A percentile compares a stretch with the other conserved stretches of the same genome.
Evolutionary conservation across 2,888 invertebrate genomes (phyloP).

Genomic region (Cephus pulcher): DNA sequence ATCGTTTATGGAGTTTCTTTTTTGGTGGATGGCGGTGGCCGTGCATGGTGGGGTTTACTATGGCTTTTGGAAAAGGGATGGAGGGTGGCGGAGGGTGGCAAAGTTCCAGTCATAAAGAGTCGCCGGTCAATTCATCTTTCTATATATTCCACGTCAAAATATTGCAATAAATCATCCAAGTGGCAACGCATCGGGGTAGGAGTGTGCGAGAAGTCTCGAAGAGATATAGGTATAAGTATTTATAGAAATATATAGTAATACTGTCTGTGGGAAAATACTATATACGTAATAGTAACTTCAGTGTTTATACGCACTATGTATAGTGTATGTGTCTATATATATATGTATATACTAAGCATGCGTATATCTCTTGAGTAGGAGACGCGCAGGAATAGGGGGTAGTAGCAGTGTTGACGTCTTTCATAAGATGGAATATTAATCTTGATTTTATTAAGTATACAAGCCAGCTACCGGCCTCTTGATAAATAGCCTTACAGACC

Average conservation of each 20-base stretch:
- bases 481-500: not conserved
- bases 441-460: constrained; percentile 50
- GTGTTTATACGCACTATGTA: not conserved
- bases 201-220: constrained; percentile 25
- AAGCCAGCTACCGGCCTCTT: not conserved
- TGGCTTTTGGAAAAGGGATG: constrained; percentile 7
- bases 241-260: not conserved
- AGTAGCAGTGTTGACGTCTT: constrained; percentile 35
- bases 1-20: constrained; percentile 33
- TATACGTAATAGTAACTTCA: not conserved
- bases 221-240: constrained; percentile 4
- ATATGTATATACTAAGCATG: no score
- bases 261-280: not conserved
- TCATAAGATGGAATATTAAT: constrained; percentile 56
- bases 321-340: not conserved
- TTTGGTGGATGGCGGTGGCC: constrained; percentile 15
- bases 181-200: constrained; percentile 41
- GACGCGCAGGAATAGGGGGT: constrained; percentile 22
- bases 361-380: not conserved
- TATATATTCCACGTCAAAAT: constrained; percentile 63
- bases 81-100: constrained; percentile 43
- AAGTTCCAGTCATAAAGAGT: constrained; percentile 59
- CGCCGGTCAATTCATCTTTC: constrained; percentile 63
- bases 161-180: constrained; percentile 63
- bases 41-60: constrained; percentile 11